These are phyloP conservation scores for Thumatha senex DNA, from an alignment of 2,888 invertebrate species.

Conservation along the genomic window DNA sequence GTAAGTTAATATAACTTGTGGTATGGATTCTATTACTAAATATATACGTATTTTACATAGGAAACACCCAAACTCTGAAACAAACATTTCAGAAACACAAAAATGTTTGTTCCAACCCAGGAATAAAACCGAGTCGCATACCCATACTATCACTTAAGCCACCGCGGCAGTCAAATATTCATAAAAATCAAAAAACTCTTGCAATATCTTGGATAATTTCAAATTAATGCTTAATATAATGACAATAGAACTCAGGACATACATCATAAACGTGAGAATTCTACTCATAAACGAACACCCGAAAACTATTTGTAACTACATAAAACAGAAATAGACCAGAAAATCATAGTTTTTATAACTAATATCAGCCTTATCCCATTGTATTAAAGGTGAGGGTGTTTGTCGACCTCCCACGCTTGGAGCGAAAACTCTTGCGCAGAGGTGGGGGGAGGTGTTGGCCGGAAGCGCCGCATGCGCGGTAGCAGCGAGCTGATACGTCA, in stretches of 20 bases:
- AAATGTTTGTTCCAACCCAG: conserved; percentile 5
- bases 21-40: no score
- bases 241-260: conserved; percentile 19
- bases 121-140: no score
- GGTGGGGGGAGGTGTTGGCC: conserved; percentile 20
- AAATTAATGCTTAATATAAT: no score
- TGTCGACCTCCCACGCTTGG: conserved; percentile 51
- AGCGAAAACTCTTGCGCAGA: conserved; percentile 20
- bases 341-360: conserved; percentile 2
- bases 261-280: conserved; percentile 36
- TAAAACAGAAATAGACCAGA: conserved; percentile 26
- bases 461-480: conserved; percentile 68
- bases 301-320: conserved; percentile 36
- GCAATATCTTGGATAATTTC: no score
- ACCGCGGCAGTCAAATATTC: no score
- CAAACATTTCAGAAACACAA: no score
- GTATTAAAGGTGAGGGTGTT: conserved; percentile 16
- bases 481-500: conserved; percentile 68
- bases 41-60: no score
- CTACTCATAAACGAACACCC: conserved; percentile 34
- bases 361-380: conserved; percentile 20
- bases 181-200: no score
- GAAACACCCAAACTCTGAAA: no score
- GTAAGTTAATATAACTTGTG: no score
- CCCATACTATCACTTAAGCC: no score